Evolutionary conservation across 2,797 vertebrate species (phyloP), one percentile per base, ranked within the genome.

Genomic region (Buceros bicornis): DNA sequence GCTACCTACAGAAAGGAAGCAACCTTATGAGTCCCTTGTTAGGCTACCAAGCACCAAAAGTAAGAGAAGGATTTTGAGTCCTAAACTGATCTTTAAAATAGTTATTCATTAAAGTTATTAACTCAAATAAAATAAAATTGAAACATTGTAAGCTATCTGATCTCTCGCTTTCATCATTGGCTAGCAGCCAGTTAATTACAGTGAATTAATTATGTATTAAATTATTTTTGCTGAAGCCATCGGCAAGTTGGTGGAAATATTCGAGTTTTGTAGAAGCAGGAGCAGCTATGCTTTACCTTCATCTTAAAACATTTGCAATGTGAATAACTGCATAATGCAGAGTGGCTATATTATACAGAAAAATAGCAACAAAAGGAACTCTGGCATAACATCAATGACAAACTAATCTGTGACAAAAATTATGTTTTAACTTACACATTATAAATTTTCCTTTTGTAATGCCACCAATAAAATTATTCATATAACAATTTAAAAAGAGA

Each of bases 101-200:
- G 3, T 79, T 82, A 35, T 69, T 84, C 50, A 79, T 66, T 56
- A 28, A 89, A 93, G 29, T 56, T 56, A 82, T 82, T 83, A 83
- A 79, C 16, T 61, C 33, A 83, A 83, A 71, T 45, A 56, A 90
- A 94, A 51, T n/a, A 80, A 86, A 84, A 61, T 6, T 61, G 71
- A 74, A 91, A 78, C 65, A 67, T 1, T n/a, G 20, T 13, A 70
- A 70, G 17, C 24, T 61, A 80, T 64, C 71, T 71, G 37, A 83
- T 83, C 18, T 81, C 42, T 91, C 48, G 45, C n/a, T 90, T 93
- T 83, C 54, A 91, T 86, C 72, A 14, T 3, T 91, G 91, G 82
- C 72, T 85, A 78, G 20, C 25, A 51, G 54, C 84, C 95, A 93
- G 53, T 72, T 88, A 92, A 93, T 94, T 96, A 93, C 18, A 65